phyloP scores from a whole-genome alignment of 1,140 invertebrate species.

The Oryctes rhinoceros region DNA sequence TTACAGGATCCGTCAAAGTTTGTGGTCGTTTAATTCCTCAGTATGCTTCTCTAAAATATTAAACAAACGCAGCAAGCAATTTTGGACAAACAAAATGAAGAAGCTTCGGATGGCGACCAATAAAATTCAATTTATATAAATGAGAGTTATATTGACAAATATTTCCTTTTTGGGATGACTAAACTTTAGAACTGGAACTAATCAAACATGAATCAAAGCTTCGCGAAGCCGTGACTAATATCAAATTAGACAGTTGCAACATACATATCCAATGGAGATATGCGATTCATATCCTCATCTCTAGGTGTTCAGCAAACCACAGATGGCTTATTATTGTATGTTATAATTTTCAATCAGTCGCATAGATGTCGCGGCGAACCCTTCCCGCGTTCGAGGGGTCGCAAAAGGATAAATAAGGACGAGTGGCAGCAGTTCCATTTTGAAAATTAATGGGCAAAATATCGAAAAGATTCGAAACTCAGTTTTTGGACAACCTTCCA shows the following conservation, averaged over 20 bases:
- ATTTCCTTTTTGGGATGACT: background rate
- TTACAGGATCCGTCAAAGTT: no score
- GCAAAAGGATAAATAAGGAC: constrained; percentile 30
- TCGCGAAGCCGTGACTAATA: background rate
- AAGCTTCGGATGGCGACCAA: no score
- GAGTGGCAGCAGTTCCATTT: background rate
- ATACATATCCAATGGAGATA: background rate
- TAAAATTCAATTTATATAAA: no score
- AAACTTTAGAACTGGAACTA: background rate
- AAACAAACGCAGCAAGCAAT: no score
- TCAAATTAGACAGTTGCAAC: background rate
- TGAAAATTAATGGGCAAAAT: constrained; percentile 29
- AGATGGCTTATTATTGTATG: constrained; percentile 21
- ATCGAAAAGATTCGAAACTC: constrained; percentile 19
- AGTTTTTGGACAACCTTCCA: background rate
- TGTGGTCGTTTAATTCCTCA: no score
- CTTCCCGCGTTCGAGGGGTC: constrained; percentile 15
- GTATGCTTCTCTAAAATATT: no score
- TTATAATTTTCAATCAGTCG: constrained; percentile 29
- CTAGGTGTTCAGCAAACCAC: constrained; percentile 1
- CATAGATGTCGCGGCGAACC: background rate
- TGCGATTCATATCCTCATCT: constrained; percentile 7
- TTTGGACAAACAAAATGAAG: no score
- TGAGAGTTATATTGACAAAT: background rate
- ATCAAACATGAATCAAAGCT: background rate